Evolutionary conservation across 2,113 vertebrate species (phyloP), one percentile per base, ranked within the genome.

Genomic region (Megaptera novaeangliae): DNA sequence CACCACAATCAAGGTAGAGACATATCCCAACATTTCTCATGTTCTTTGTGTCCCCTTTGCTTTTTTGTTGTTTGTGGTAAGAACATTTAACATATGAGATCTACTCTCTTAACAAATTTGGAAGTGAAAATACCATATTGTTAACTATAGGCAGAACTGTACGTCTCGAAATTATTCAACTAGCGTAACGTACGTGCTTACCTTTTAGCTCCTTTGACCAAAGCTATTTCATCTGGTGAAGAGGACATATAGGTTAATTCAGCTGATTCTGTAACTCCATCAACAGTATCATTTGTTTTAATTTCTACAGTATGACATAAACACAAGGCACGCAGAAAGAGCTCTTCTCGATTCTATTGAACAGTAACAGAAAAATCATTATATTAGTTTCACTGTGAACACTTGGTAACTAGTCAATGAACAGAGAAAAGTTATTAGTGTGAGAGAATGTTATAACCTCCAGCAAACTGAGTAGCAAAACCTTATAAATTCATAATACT

Each of bases 241-340:
- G 99, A 99, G 46, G 99, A 99, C 71, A 99, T 99, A 12, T 99
- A 99, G 52, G 99, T 99, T 94, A 98, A 75, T 44, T 91, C 98
- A 3, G 97, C 36, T 20, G 95, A 96, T 27, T 96, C 97, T 34
- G 95, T 25, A 66, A 95, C 80, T 95, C 98, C 99, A 96, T 98
- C 99, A 71, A 95, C 95, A 92, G 97, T 78, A 98, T 98, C 99
- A 98, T 99, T 98, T 97, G 99, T 96, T 98, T 98, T 99, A 88
- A 99, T 99, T 98, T 99, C 99, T 5, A 99, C 99, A 1, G 99
- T 99, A 98, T 99, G 99, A 98, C 99, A 99, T 90, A 99, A 98
- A 95, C 99, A 99, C 52, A 99, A 98, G 55, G 99, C 99, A 21
- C 99, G 99, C 96, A 99, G 98, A 98, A 99, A 99, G 93, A 99